Conservation (phyloP, 2,888 invertebrate species). For the Leptopilina syphax region DNA sequence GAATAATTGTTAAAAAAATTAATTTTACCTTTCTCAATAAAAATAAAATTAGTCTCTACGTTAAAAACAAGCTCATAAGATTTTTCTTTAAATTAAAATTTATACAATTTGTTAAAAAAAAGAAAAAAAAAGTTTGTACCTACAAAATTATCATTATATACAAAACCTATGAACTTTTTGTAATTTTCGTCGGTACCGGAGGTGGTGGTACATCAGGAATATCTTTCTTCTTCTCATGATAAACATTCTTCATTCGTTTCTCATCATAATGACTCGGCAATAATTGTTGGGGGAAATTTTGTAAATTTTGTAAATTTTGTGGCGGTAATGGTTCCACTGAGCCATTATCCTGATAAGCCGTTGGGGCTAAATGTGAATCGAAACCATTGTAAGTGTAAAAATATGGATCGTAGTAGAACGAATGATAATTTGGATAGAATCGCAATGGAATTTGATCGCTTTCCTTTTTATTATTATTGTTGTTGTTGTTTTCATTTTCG, state of each 20-base stretch:
- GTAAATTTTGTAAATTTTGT: constrained; percentile 49
- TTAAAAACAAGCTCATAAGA: no score
- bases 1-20: no score
- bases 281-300: constrained; percentile 52
- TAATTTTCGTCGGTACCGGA: constrained; percentile 42
- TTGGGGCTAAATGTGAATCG: constrained; percentile 63
- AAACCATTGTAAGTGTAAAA: constrained; percentile 68
- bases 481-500: constrained; percentile 10
- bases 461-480: constrained; percentile 42
- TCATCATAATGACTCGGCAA: constrained; percentile 62
- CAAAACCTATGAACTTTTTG: constrained; percentile 16
- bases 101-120: no score
- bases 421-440: constrained; percentile 72
- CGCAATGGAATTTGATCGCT: constrained; percentile 56
- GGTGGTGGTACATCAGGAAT: constrained; percentile 52
- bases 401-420: constrained; percentile 70
- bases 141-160: neutral
- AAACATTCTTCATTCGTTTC: constrained; percentile 43
- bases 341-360: constrained; percentile 67
- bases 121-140: no score
- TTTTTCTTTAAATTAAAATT: no score
- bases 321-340: constrained; percentile 64
- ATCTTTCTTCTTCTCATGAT: constrained; percentile 38
- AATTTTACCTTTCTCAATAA: no score
- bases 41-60: neutral